A percentile compares a stretch with the other conserved stretches of the same genome.
These are phyloP conservation scores for Aurelia aurita DNA, from an alignment of 30 jellyfish, hydroid and myxozoan genomes.

Conservation along the genomic window DNA sequence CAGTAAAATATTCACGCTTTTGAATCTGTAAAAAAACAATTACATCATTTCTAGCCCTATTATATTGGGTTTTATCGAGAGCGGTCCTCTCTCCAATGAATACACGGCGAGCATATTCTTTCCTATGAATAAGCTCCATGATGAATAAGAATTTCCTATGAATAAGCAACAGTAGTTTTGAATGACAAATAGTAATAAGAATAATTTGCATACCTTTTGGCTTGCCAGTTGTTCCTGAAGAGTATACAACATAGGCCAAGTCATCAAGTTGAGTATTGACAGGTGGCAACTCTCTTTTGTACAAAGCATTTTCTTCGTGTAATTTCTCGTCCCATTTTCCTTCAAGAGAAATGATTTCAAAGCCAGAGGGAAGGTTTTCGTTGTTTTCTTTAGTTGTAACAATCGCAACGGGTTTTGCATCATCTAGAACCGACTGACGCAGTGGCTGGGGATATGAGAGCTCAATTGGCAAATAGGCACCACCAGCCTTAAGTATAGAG, in stretches of 20 bases:
- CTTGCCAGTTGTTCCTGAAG: slow-evolving; percentile 97
- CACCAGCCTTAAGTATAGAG: slow-evolving; percentile 88
- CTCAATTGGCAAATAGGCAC: slow-evolving; percentile 89
- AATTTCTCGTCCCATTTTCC: slow-evolving; percentile 75
- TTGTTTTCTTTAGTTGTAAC: slow-evolving; percentile 68
- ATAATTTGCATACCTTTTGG: slow-evolving; percentile 91
- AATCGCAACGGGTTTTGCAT: slow-evolving; percentile 80
- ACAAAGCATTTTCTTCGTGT: slow-evolving; percentile 25
- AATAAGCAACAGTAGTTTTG: too few relatives aligned
- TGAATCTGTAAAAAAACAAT: too few relatives aligned
- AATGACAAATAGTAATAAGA: too few relatives aligned
- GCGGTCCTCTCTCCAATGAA: too few relatives aligned
- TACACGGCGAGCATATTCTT: too few relatives aligned
- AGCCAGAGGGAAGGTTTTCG: slow-evolving; percentile 51
- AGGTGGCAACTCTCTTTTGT: slow-evolving; percentile 22
- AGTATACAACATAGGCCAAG: slow-evolving; percentile 87
- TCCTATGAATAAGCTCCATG: too few relatives aligned
- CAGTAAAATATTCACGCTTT: too few relatives aligned
- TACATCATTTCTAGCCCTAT: too few relatives aligned
- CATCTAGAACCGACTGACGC: slow-evolving; percentile 83
- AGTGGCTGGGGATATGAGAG: slow-evolving; percentile 82
- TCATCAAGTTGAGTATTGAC: slow-evolving; percentile 73
- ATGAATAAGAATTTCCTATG: too few relatives aligned
- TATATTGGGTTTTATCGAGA: too few relatives aligned
- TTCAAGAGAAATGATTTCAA: slow-evolving; percentile 49